phyloP scores from a whole-genome alignment of 2,113 vertebrate species.

The human region DNA sequence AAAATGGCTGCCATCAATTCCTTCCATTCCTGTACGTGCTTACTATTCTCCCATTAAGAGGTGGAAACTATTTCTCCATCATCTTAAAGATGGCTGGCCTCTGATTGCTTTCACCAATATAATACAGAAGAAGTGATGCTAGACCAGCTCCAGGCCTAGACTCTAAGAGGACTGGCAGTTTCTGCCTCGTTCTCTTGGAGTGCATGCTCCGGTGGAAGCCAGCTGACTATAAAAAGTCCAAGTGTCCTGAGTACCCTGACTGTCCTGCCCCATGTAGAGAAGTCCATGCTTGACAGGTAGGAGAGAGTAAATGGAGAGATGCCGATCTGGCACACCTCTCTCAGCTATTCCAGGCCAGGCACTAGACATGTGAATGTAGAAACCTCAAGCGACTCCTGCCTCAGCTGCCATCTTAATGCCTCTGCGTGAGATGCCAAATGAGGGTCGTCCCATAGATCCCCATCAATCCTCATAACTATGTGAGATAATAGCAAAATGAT shows the following conservation, averaged over 20 bases:
- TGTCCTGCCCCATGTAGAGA: neutral
- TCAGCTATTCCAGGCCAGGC: neutral
- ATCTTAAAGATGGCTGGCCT: neutral
- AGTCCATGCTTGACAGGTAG: neutral
- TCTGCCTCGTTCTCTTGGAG: neutral
- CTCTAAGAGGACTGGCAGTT: neutral
- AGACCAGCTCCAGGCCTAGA: too few relatives aligned
- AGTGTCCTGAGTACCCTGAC: neutral
- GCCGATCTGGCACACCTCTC: neutral
- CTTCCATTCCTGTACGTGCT: neutral
- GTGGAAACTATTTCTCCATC: neutral
- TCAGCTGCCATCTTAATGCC: neutral
- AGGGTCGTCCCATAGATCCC: neutral
- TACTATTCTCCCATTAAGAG: neutral
- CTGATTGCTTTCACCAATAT: neutral
- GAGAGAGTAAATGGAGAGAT: neutral
- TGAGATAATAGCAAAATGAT: neutral
- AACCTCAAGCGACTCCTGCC: neutral
- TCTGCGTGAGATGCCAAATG: neutral
- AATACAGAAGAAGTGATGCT: neutral
- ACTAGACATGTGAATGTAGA: neutral
- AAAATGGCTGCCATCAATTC: neutral
- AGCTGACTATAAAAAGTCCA: neutral
- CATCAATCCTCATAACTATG: neutral
- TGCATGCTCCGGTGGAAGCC: neutral